Conservation (phyloP, 2,888 invertebrate species). For the Hydroisotoma schaefferi region DNA sequence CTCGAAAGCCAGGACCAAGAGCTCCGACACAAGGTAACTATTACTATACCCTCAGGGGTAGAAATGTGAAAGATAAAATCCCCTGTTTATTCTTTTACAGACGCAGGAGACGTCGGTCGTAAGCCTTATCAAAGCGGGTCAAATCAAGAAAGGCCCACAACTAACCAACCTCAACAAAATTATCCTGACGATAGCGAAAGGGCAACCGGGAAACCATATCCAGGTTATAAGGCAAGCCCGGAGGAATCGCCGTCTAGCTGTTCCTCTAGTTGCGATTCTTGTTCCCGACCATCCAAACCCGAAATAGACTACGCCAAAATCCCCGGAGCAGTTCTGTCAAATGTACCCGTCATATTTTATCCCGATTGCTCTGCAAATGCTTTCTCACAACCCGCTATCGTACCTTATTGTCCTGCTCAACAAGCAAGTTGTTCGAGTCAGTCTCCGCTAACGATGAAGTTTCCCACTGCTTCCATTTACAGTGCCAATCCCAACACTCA, state of each 20-base stretch:
- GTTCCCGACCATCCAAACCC: constrained; percentile 8
- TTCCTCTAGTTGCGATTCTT: constrained; percentile 26
- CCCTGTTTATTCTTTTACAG: too few species aligned
- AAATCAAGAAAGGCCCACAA: too few species aligned
- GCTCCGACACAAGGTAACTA: too few species aligned
- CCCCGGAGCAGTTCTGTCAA: constrained; percentile 44
- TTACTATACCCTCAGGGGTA: too few species aligned
- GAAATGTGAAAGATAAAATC: too few species aligned
- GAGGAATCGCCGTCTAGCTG: neutral
- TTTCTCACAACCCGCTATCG: constrained; percentile 44
- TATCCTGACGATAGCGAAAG: neutral
- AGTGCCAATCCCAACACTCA: constrained; percentile 1
- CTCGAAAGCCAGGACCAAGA: too few species aligned
- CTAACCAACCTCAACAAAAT: constrained; percentile 8
- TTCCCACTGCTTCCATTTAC: constrained; percentile 23
- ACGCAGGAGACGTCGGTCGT: too few species aligned
- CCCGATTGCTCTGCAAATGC: constrained; percentile 45
- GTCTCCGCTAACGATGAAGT: constrained; percentile 39
- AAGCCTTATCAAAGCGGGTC: too few species aligned
- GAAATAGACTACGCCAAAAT: constrained; percentile 42
- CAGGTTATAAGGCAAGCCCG: neutral
- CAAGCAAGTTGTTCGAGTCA: constrained; percentile 32
- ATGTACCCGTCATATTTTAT: constrained; percentile 46
- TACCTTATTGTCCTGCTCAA: constrained; percentile 44
- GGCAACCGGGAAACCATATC: neutral